phyloP scores from a whole-genome alignment of 2,113 vertebrate genomes.

The Calidris pugnax region DNA sequence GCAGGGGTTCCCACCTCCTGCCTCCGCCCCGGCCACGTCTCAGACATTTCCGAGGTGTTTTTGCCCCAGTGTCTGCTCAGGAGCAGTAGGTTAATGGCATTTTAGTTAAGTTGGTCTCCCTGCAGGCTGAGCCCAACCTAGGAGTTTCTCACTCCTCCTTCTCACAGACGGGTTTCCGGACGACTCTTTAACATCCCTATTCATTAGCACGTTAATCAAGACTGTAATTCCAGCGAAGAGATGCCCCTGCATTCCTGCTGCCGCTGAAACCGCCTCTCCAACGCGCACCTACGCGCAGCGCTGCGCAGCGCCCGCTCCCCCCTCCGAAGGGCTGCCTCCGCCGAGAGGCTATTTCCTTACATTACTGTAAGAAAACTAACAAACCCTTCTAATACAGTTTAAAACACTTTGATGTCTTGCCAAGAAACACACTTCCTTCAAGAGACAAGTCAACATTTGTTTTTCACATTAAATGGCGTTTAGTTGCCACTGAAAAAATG shows the following conservation, averaged over 20 bases:
- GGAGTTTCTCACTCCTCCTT: conserved; percentile 54
- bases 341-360: not conserved
- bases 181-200: conserved; percentile 57
- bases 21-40: not conserved
- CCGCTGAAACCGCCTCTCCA: conserved; percentile 2
- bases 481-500: conserved; percentile 80
- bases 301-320: not conserved
- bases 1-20: not conserved
- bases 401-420: conserved; percentile 82
- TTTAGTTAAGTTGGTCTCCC: conserved; percentile 43
- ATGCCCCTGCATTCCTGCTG: not conserved
- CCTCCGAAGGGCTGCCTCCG: not conserved
- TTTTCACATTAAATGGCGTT: conserved; percentile 86
- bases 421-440: conserved; percentile 80
- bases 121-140: conserved; percentile 25
- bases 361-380: conserved; percentile 71
- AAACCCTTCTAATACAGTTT: conserved; percentile 70
- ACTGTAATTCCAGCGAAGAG: conserved; percentile 19
- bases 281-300: not conserved
- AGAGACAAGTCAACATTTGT: conserved; percentile 87
- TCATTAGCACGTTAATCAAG: conserved; percentile 69
- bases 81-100: conserved; percentile 56
- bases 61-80: not conserved
- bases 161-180: conserved; percentile 46
- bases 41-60: not conserved